Evolutionary conservation across 2,797 vertebrate genomes (phyloP), one percentile per base, ranked within the genome.

Genomic region (Danio albolineatus): DNA sequence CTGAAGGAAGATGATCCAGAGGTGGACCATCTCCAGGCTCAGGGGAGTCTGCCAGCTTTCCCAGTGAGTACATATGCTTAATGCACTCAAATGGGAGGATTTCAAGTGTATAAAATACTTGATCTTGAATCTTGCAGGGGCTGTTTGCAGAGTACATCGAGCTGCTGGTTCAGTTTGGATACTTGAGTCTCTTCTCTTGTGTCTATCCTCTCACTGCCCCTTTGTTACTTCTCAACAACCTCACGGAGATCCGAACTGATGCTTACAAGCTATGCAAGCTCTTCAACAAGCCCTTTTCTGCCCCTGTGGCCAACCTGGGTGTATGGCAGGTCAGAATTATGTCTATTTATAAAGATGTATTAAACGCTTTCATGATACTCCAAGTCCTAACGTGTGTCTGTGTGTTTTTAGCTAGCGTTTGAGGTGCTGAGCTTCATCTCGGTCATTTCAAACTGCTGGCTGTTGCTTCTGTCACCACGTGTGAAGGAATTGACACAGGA

Each of bases 121-220:
- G 10, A 51, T 44, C 0, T 65, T 78, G 3, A 28, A 51, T 16
- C 82, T 13, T 70, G 17, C 80, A 95, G 95, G 95, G 95, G 28
- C 88, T 95, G 83, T 95, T 95, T 87, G 87, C 86, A 2, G 95
- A 95, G 59, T 95, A 95, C 89, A 95, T 95, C 1, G 95, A 95
- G 88, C 91, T 95, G 69, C 91, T 95, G 87, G 93, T 95, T 86
- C 95, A 95, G 89, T 95, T 95, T 87, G 94, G 95, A 36, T 95
- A 95, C 74, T 81, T 95, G 89, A 95, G 95, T 83, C 93, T 95
- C 16, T 95, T 95, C 88, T 95, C 95, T 13, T 95, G 94, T 14
- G 93, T 95, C 17, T 95, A 93, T 82, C 95, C 95, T 10, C 89
- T 95, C 76, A 94, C 94, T 0, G 93, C 94, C 0, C 82, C 93